Percentiles rank a stretch among this genome's conserved stretches.
phyloP scores from a whole-genome alignment of 1,140 invertebrate genomes.

The Semibalanus balanoides region DNA sequence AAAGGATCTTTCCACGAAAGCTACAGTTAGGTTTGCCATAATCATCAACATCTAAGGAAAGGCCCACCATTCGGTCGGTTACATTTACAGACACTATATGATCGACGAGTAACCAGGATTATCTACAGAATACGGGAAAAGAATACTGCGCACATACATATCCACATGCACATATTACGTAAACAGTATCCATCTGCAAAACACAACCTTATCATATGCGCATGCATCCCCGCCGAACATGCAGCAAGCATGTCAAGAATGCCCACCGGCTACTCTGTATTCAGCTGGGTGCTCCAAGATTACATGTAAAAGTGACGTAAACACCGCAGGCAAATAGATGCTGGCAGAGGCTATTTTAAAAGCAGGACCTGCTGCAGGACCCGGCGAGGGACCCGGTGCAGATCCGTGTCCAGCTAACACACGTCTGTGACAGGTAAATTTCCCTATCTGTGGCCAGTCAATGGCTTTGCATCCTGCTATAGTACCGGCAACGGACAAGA shows the following conservation, averaged over 20 bases:
- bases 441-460: not conserved
- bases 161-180: too few relatives aligned
- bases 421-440: not conserved
- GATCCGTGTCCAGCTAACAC: not conserved
- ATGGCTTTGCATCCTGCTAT: not conserved
- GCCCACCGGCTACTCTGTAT: not conserved
- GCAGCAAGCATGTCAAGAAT: not conserved
- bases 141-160: too few relatives aligned
- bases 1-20: too few relatives aligned
- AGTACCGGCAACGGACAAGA: not conserved
- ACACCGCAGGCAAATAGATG: not conserved
- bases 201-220: too few relatives aligned
- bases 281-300: not conserved
- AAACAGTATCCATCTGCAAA: too few relatives aligned
- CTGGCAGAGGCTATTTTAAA: not conserved
- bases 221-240: not conserved
- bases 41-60: too few relatives aligned
- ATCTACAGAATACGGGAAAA: too few relatives aligned
- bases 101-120: too few relatives aligned
- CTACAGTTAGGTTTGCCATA: too few relatives aligned
- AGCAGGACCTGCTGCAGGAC: not conserved
- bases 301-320: not conserved
- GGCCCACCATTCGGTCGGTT: too few relatives aligned
- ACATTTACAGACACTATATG: too few relatives aligned
- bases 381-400: not conserved